Conservation (phyloP, 2,113 vertebrate genomes). For the Mus spicilegus region DNA sequence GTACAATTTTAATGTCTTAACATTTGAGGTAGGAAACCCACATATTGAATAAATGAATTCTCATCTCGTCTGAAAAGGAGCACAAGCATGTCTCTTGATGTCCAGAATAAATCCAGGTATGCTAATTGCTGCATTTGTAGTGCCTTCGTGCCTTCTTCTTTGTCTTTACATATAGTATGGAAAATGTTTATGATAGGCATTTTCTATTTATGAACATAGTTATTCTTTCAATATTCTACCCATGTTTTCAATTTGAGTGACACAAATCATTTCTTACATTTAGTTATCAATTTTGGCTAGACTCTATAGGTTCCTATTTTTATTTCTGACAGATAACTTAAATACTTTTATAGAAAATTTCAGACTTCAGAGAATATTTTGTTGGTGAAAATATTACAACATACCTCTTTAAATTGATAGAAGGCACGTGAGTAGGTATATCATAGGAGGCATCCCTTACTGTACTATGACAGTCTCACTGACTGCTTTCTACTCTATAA, state of each 20-base stretch:
- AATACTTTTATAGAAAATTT: not conserved
- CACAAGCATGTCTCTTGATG: not conserved
- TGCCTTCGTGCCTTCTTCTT: rapidly evolving
- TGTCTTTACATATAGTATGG: not conserved
- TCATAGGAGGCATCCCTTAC: not conserved
- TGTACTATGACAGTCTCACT: not conserved
- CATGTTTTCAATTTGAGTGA: not conserved
- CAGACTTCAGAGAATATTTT: not conserved
- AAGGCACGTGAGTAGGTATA: too few species aligned
- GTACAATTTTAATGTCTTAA: not conserved
- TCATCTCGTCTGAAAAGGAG: not conserved
- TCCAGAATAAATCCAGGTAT: not conserved
- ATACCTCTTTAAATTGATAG: not conserved
- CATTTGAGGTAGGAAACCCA: not conserved
- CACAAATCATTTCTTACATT: not conserved
- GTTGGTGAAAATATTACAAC: not conserved
- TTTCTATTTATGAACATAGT: not conserved
- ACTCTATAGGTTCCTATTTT: not conserved
- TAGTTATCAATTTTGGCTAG: not conserved
- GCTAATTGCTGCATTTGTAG: not conserved
- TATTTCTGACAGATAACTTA: not conserved
- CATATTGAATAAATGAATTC: not conserved
- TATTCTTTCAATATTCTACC: not conserved
- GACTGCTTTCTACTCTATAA: not conserved
- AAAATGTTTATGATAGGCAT: not conserved